Percentiles rank a stretch among this genome's conserved stretches.
Conservation (phyloP, 2,888 invertebrate genomes). For the Opisthograptis luteolata region DNA sequence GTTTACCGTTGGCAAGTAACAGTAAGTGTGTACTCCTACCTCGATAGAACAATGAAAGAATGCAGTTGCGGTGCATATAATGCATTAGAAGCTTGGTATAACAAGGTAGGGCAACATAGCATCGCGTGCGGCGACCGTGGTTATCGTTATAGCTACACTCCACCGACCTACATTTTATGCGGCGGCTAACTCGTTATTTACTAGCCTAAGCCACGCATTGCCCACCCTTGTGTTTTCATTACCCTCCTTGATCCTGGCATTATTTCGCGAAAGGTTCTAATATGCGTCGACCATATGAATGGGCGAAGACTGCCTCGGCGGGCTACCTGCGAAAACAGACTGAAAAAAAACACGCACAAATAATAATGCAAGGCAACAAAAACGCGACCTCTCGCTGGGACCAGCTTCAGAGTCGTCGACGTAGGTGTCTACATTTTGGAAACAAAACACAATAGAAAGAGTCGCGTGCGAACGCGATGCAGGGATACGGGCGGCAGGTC, state of each 20-base stretch:
- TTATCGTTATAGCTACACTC: conserved; percentile 66
- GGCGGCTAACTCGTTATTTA: conserved; percentile 72
- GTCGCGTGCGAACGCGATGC: conserved; percentile 76
- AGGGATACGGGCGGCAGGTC: conserved; percentile 80
- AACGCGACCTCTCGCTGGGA: conserved; percentile 72
- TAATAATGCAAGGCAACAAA: conserved; percentile 73
- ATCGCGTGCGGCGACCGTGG: conserved; percentile 69
- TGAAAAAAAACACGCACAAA: conserved; percentile 68
- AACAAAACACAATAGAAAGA: conserved; percentile 83
- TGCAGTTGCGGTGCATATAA: conserved; percentile 55
- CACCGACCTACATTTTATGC: conserved; percentile 84
- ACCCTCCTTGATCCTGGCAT: conserved; percentile 46
- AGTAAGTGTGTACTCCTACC: conserved; percentile 40
- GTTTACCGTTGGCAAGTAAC: conserved; percentile 41
- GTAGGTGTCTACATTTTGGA: conserved; percentile 81
- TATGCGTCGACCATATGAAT: conserved; percentile 51
- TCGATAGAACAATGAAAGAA: conserved; percentile 54
- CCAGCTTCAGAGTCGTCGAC: conserved; percentile 69
- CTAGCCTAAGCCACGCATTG: conserved; percentile 65
- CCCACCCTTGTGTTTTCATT: conserved; percentile 55
- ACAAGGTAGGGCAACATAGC: conserved; percentile 50
- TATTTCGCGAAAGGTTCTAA: conserved; percentile 30
- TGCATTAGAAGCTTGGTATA: conserved; percentile 44
- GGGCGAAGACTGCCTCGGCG: conserved; percentile 50
- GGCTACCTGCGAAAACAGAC: conserved; percentile 78